Evolutionary conservation across 2,113 vertebrate species (phyloP).

Genomic region (Emberiza fucata): DNA sequence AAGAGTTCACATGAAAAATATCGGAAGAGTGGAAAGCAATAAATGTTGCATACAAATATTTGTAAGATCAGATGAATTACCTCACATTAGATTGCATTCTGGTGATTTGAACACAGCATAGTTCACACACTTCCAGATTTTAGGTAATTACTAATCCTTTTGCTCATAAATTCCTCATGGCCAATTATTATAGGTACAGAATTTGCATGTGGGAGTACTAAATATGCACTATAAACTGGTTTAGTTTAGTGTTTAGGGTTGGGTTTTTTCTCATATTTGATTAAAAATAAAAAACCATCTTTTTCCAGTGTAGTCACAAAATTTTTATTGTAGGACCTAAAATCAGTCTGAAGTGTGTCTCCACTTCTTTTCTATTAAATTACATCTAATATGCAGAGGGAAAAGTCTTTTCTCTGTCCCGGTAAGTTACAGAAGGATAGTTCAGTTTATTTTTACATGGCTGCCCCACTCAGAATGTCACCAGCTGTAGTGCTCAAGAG

Average conservation of each 20-base stretch:
- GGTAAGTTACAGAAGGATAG: background rate
- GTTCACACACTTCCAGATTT: background rate
- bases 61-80: background rate
- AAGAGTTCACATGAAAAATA: background rate
- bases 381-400: background rate
- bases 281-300: background rate
- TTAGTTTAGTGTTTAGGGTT: rapidly evolving
- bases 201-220: background rate
- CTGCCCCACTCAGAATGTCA: background rate
- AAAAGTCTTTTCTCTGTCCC: background rate
- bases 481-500: background rate
- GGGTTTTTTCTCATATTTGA: background rate
- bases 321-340: background rate
- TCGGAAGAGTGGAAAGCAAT: background rate
- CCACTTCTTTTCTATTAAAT: background rate
- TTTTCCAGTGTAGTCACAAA: background rate
- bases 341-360: background rate
- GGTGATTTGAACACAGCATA: background rate
- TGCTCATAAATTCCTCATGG: background rate
- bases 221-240: background rate
- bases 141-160: background rate
- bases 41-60: background rate
- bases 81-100: background rate
- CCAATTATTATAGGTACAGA: background rate
- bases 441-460: background rate